Base-by-base conservation (phyloP, 2,113 vertebrate genomes). In the Myotis yumanensis region DNA sequence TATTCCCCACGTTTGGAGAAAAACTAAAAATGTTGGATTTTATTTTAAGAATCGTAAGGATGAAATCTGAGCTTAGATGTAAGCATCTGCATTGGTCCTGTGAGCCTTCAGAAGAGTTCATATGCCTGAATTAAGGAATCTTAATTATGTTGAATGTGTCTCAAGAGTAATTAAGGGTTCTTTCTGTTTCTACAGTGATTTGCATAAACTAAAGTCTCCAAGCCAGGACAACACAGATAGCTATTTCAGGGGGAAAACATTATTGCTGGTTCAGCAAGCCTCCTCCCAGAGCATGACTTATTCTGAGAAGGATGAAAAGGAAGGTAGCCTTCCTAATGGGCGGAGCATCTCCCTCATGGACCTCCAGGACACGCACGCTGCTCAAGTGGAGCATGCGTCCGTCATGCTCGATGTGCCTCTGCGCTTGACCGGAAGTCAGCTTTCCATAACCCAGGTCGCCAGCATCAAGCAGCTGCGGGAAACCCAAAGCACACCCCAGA, bases 261-360 rank as follows among this genome's bases (percentile, higher is more conserved):
- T 99, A 86, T 94, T 99, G 91, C 95, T 99, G 97, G 98, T 98
- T 12, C 99, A 99, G 96, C 99, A 98, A 82, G 97, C 98, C 20
- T 99, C 99, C 57, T 96, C 98, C 18, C 98, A 98, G 97, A 98
- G 99, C 94, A 98, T 98, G 98, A 98, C 98, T 81, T 98, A 99
- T 23, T 99, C 99, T 0, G 99, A 99, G 76, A 99, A 98, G 91
- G 99, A 99, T 3, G 99, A 99, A 37, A 98, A 98, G 72, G 99
- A 99, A 81, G 95, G 79, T 11, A 96, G 97, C 59, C 97, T 99
- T 76, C 98, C 98, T 62, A 99, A 99, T 1, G 99, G 99, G 0
- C 98, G 99, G 35, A 99, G 99, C 97, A 95, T 99, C 90, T 99
- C 99, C 3, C 98, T 99, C 89, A 99, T 99, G 97, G 99, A 99